Evolutionary conservation across 2,113 vertebrate genomes (phyloP), one percentile per base, ranked within the genome.

Genomic region (Alligator mississippiensis): DNA sequence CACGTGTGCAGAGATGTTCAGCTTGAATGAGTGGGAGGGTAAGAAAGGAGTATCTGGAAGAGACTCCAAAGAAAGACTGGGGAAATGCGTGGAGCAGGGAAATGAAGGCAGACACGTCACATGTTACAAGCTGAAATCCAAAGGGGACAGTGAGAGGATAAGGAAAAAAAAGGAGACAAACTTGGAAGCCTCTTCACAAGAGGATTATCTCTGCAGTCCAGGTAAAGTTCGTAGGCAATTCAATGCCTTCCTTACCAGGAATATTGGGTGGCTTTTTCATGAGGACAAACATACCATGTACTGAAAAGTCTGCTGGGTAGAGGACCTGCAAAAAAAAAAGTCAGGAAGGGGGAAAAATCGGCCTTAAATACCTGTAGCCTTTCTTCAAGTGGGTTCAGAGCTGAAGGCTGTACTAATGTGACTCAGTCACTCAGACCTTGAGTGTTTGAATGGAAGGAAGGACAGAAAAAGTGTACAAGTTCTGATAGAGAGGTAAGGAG

Each of bases 31-130:
- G 77, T 78, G 82, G 92, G 91, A 95, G 93, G 94, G 84, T 92
- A 89, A 87, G 70, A 96, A 93, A 96, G 92, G 92, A 96, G 77
- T 93, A 95, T 90, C 94, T 90, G 94, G 94, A 97, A 87, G 84
- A 96, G 82, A 88, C 89, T 96, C 90, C 87, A 92, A 12, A 12
- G 81, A 88, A 95, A 83, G 91, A 75, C 70, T 86, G 95, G 92
- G 87, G 90, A 95, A 97, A 94, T 5, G 27, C 72, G 27, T 92
- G 96, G 85, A 92, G 55, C 84, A 4, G 89, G 77, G 84, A 92
- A 86, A 94, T 85, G 80, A 96, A 93, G 92, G 87, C 82, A 84
- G 55, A 97, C 82, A 94, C 95, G 90, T 97, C 96, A 97, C 88
- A 96, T 38, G 24, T 64, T 77, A 80, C 66, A 79, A 95, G 63